phyloP scores from a whole-genome alignment of 2,797 vertebrate species.

The Periparus ater region DNA sequence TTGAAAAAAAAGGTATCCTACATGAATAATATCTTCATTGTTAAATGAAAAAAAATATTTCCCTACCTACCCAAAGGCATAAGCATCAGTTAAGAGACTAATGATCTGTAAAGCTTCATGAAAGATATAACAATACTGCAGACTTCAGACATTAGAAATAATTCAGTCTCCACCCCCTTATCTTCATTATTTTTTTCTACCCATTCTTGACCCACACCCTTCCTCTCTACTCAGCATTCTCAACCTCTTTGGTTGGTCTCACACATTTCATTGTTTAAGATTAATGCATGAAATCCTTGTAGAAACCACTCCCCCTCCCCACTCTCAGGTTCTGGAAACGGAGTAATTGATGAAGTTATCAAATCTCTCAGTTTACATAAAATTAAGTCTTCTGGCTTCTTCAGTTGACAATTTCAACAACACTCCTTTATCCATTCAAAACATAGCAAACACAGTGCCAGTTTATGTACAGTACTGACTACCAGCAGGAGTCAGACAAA shows the following conservation, averaged over 20 bases:
- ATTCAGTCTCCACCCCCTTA: not conserved
- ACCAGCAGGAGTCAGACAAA: not conserved
- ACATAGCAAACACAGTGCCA: not conserved
- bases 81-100: conserved; percentile 11
- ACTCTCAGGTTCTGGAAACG: not conserved
- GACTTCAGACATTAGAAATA: not conserved
- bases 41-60: not conserved
- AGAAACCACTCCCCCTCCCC: rapidly evolving
- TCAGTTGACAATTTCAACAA: not conserved
- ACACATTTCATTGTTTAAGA: not conserved
- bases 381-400: not conserved
- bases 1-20: not conserved
- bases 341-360: not conserved
- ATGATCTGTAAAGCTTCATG: not conserved
- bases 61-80: not conserved
- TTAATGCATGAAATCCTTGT: not conserved
- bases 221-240: not conserved
- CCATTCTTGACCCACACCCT: rapidly evolving
- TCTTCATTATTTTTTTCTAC: not conserved
- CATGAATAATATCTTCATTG: not conserved
- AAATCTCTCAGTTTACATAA: not conserved
- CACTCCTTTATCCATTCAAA: not conserved
- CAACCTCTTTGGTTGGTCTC: not conserved
- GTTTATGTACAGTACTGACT: not conserved
- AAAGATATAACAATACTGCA: not conserved